A percentile compares a stretch with the other conserved stretches of the same genome.
Evolutionary conservation across 2,113 vertebrate genomes (phyloP).

Genomic region (Sclerurus mexicanus): DNA sequence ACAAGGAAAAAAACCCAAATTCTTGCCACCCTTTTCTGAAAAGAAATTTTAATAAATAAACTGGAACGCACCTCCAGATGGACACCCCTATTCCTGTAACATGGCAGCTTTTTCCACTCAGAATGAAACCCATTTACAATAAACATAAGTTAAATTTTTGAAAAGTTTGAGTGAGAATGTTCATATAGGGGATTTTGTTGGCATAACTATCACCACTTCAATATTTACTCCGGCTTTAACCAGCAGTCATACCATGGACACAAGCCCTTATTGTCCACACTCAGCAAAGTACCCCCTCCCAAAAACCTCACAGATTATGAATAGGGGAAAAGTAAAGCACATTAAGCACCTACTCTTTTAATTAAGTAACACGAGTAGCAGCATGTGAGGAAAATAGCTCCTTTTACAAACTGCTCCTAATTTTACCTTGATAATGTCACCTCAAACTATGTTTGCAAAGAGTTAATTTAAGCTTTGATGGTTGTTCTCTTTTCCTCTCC

Average conservation of each 20-base stretch:
- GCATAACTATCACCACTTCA: neutral
- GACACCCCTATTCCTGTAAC: neutral
- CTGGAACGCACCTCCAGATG: neutral
- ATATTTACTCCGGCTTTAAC: neutral
- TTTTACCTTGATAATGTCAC: constrained; percentile 2
- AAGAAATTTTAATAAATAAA: neutral
- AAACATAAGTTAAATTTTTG: neutral
- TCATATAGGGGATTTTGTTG: neutral
- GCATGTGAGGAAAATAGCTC: neutral
- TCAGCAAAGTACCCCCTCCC: neutral
- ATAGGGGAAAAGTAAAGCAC: neutral
- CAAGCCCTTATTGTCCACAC: constrained; percentile 23
- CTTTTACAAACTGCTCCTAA: neutral
- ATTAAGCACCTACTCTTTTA: neutral
- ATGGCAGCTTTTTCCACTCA: neutral
- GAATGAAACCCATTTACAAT: neutral
- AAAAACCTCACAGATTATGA: neutral
- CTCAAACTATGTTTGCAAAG: neutral
- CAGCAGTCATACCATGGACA: neutral
- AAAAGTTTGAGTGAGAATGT: neutral
- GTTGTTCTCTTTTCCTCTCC: neutral
- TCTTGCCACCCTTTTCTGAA: neutral
- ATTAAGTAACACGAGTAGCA: neutral
- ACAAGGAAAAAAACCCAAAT: neutral
- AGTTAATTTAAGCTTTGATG: neutral